Evolutionary conservation across 2,113 vertebrate species (phyloP), one percentile per base, ranked within the genome.

Genomic region (Chitala chitala): DNA sequence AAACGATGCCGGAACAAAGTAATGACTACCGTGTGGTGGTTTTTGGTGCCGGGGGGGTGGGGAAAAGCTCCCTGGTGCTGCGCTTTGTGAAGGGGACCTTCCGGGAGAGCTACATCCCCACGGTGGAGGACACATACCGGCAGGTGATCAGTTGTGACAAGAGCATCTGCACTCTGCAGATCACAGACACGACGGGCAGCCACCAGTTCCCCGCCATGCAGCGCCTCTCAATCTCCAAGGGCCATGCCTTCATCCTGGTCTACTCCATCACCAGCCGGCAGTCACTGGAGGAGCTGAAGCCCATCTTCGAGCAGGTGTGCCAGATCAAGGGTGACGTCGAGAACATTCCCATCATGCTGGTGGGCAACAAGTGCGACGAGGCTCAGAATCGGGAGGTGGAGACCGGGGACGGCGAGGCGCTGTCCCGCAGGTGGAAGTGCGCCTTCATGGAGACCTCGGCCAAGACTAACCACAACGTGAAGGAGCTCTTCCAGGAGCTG

Each of bases 381-480:
- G 90, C 90, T 2, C 91, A 92, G 82, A 81, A 91, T n/a, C 56
- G 72, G n/a, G 92, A 93, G 84, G 90, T 93, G 85, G 89, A 92
- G 79, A 87, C 89, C 46, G 73, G 83, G 5, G 91, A 92, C 40
- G 92, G 91, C 0, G 91, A 93, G 84, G 92, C 92, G 0, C 0
- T 92, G 87, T 92, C 92, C 65, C 88, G 88, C 85, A 84, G 90
- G 77, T 93, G 92, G 92, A 92, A 92, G 51, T 93, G 92, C 72
- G 89, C 92, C 81, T 93, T 93, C 87, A 93, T 93, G 91, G 92
- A 93, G 83, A 93, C 92, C 13, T 93, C 92, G 0, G 92, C 92
- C 85, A 93, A 93, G 91, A 92, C 91, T 89, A 92, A 93, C 88
- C 88, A 93, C 88, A 93, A 93, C 10, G 92, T 93, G 71, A 91